phyloP scores from a whole-genome alignment of 2,888 invertebrate genomes.

The Pecten maximus region DNA sequence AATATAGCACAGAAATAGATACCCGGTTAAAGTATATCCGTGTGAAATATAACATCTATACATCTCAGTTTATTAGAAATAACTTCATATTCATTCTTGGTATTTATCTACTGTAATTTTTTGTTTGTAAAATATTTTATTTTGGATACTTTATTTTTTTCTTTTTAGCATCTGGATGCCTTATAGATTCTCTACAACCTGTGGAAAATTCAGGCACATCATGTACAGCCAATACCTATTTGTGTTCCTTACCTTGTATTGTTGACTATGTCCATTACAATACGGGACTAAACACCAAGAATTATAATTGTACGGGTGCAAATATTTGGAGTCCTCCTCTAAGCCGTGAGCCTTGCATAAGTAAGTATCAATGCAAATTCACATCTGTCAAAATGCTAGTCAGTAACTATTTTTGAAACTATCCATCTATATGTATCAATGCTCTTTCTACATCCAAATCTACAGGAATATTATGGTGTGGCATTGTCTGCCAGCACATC shows the following conservation, averaged over 20 bases:
- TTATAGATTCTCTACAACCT: slow-evolving; percentile 42
- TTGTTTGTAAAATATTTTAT: no score
- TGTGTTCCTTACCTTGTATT: slow-evolving; percentile 39
- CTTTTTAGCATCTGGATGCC: slow-evolving; percentile 47
- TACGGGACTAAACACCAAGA: slow-evolving; percentile 41
- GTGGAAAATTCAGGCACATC: not conserved
- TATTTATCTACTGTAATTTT: no score
- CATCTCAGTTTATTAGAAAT: no score
- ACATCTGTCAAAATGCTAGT: not conserved
- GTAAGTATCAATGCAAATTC: slow-evolving; percentile 57
- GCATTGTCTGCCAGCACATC: no score
- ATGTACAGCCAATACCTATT: not conserved
- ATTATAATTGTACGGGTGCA: slow-evolving; percentile 54
- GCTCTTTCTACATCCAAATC: no score
- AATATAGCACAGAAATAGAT: no score
- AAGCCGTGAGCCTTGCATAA: slow-evolving; percentile 51
- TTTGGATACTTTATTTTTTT: not conserved
- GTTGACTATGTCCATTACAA: slow-evolving; percentile 53
- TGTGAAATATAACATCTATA: no score
- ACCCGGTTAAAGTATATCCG: no score
- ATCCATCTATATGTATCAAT: no score
- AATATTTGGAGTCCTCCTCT: slow-evolving; percentile 57
- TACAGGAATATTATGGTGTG: no score
- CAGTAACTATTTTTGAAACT: not conserved
- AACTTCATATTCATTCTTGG: no score